These are phyloP conservation scores for Elysia crispata DNA, from an alignment of 2,888 invertebrate genomes.

Conservation along the genomic window DNA sequence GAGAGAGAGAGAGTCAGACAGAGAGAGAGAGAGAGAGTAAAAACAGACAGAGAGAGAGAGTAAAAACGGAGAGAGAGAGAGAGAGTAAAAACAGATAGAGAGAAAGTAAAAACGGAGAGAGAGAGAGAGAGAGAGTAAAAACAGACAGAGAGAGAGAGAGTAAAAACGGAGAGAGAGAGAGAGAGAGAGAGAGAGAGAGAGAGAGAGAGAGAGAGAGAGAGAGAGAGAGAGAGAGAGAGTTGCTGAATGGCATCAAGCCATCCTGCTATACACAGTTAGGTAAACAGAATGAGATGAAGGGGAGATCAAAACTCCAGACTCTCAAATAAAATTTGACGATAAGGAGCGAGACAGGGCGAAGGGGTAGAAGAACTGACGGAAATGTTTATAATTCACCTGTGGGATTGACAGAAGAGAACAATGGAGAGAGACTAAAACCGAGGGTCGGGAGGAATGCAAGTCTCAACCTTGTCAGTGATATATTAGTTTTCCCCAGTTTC, in stretches of 20 bases:
- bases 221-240: too few relatives aligned
- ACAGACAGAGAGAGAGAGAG: too few relatives aligned
- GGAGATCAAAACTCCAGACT: neutral
- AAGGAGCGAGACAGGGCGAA: too few relatives aligned
- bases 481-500: too few relatives aligned
- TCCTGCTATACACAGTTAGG: constrained; percentile 27
- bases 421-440: too few relatives aligned
- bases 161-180: constrained; percentile 10
- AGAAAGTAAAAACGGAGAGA: neutral
- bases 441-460: too few relatives aligned
- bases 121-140: too few relatives aligned
- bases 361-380: too few relatives aligned
- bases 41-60: neutral
- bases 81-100: neutral
- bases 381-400: too few relatives aligned
- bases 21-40: constrained; percentile 9
- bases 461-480: too few relatives aligned
- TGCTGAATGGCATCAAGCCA: neutral
- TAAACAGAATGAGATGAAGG: constrained; percentile 5
- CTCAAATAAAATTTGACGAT: too few relatives aligned
- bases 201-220: constrained; percentile 1
- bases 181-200: constrained; percentile 38
- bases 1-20: constrained; percentile 19
- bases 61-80: neutral
- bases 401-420: too few relatives aligned